Evolutionary conservation across 2,797 vertebrate species (phyloP).

Genomic region (Tiaroga cobitis): DNA sequence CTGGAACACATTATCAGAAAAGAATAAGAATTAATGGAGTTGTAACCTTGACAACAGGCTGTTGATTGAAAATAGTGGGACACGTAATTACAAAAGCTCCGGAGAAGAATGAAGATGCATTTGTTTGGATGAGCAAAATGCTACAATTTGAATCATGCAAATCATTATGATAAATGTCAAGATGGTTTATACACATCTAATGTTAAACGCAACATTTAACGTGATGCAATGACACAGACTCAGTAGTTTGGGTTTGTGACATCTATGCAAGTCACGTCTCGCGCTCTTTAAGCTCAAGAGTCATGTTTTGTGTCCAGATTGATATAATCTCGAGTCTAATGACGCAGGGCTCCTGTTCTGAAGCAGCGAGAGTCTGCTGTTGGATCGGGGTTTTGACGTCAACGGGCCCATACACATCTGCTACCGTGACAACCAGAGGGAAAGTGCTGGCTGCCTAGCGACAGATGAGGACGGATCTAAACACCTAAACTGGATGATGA

Average conservation of each 20-base stretch:
- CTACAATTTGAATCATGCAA: not conserved
- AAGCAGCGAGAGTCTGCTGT: conserved; percentile 14
- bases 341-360: conserved; percentile 7
- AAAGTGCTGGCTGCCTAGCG: conserved; percentile 72
- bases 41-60: conserved; percentile 46
- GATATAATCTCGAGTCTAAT: conserved; percentile 4
- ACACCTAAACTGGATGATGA: conserved; percentile 58
- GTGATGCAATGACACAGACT: not conserved
- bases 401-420: conserved; percentile 54
- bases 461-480: conserved; percentile 66
- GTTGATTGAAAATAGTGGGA: conserved; percentile 37
- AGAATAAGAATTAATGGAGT: conserved; percentile 36
- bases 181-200: not conserved
- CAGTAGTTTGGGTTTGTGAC: not conserved
- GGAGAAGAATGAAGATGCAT: not conserved
- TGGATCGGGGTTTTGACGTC: conserved; percentile 50
- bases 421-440: conserved; percentile 69
- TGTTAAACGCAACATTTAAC: not conserved
- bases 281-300: not conserved
- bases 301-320: conserved; percentile 15
- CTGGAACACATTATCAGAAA: conserved; percentile 63
- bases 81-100: not conserved
- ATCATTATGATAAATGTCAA: not conserved
- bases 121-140: not conserved
- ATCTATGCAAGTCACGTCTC: too few species aligned